Evolutionary conservation across 53 echinoderm and acorn worm species (phyloP).

Genomic region (Echinarachnius parma): DNA sequence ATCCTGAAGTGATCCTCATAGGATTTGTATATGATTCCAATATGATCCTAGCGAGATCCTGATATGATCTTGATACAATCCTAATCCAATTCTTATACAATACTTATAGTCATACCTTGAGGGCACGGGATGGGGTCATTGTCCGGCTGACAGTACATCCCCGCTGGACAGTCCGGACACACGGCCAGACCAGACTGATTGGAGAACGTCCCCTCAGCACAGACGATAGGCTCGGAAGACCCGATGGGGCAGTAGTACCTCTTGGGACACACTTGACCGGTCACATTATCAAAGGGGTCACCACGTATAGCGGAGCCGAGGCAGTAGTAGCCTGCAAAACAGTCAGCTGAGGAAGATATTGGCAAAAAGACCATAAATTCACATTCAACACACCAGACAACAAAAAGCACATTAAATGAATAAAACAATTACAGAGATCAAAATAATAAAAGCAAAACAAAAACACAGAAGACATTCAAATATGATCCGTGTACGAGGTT

Average conservation of each 20-base stretch:
- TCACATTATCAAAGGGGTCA: conserved; percentile 77
- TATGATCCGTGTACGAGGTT: no score
- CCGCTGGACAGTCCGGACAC: conserved; percentile 63
- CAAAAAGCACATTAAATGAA: no score
- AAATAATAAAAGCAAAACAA: no score
- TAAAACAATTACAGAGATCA: no score
- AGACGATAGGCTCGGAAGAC: conserved; percentile 51
- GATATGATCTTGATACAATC: no score
- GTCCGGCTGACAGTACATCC: conserved; percentile 79
- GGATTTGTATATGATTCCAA: no score
- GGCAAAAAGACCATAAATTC: no score
- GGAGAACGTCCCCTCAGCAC: conserved; percentile 70
- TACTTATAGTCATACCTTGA: conserved; percentile 82
- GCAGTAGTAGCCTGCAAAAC: conserved; percentile 81
- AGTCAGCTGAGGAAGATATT: conserved; percentile 57
- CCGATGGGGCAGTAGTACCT: conserved; percentile 71
- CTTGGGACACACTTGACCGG: conserved; percentile 77
- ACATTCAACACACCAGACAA: no score
- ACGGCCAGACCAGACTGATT: conserved; percentile 70
- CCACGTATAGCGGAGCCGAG: conserved; percentile 65
- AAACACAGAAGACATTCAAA: no score
- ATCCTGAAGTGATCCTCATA: conserved; percentile 63
- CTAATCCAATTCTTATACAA: not conserved
- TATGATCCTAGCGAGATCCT: no score
- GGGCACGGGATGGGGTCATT: conserved; percentile 87